Evolutionary conservation across 2,797 vertebrate species (phyloP), one percentile per base, ranked within the genome.

Genomic region (Intellagama lesueurii): DNA sequence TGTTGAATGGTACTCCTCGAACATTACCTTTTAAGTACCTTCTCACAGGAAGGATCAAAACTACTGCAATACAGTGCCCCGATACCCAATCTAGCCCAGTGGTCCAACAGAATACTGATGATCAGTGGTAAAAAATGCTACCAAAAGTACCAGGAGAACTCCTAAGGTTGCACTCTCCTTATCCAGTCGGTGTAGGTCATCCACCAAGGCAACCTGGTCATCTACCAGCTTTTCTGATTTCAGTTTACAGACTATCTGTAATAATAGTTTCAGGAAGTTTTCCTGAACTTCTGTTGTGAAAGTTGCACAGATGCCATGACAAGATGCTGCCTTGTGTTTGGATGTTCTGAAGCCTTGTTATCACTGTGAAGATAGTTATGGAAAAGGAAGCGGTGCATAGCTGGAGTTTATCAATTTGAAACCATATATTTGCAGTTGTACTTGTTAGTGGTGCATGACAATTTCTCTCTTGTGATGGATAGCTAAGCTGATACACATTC

Each of bases 231-330:
- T 66, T 40, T 19, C 52, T 76, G 84, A 44, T 26, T 30, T 85
- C n/a, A 70, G 32, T 8, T 64, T 47, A 70, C 40, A 30, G 14
- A 83, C 30, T 14, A 69, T 40, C 17, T 83, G 82, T n/a, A 49
- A 52, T 52, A 32, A 77, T 35, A 28, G 19, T 84, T 69, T 86
- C 85, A 69, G n/a, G 40, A 86, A 79, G n/a, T 79, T 79, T 30
- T 44, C 85, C 47, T 44, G 44, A 3, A 68, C 64, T 78, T 79
- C 26, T 68, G 64, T 26, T 66, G 35, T 14, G 35, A 82, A 44
- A 68, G 64, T 2, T 83, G 32, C 22, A 69, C 69, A 56, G 52
- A 56, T 80, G n/a, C 3, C 7, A 11, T 52, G 77, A 70, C n/a
- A 47, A 12, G 44, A 87, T 70, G 49, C 1, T 79, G 7, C 47